phyloP scores from a whole-genome alignment of 2,888 invertebrate genomes.

The Protodeltote pygarga region DNA sequence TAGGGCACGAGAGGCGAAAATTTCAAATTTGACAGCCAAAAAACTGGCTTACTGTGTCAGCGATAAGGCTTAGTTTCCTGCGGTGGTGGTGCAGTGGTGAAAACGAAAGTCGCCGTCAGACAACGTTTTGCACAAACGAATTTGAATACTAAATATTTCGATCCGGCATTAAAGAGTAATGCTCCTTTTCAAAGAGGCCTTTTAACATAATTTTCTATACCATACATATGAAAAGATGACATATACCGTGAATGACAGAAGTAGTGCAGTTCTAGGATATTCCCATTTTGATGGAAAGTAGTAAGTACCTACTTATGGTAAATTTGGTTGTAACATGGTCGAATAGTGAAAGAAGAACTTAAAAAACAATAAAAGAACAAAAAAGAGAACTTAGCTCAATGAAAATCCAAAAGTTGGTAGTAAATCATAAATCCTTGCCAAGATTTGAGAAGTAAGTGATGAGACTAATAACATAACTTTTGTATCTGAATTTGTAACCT shows the following conservation, averaged over 20 bases:
- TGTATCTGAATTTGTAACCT: constrained; percentile 30
- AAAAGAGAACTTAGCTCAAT: no score
- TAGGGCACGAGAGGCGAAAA: constrained; percentile 82
- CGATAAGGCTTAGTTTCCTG: constrained; percentile 55
- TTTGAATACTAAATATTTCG: constrained; percentile 77
- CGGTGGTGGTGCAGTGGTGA: constrained; percentile 57
- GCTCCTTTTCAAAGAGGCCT: constrained; percentile 39
- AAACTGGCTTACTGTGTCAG: constrained; percentile 42
- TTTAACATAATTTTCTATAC: constrained; percentile 11
- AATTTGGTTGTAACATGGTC: no score
- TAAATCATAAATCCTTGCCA: no score
- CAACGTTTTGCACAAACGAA: constrained; percentile 81
- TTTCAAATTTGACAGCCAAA: constrained; percentile 56
- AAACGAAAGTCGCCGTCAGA: constrained; percentile 79
- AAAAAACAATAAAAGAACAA: no score
- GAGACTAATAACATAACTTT: constrained; percentile 27
- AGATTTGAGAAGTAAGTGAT: background rate
- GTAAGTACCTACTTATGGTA: no score
- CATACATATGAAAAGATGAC: background rate
- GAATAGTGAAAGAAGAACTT: no score
- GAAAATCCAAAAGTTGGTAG: no score
- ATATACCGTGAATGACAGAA: no score
- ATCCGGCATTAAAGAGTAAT: constrained; percentile 54
- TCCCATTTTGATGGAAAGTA: no score
- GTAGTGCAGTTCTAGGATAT: no score